Percentiles rank a stretch among this genome's conserved stretches.
Conservation (phyloP, 2,888 invertebrate species). For the Netelia melanura region DNA sequence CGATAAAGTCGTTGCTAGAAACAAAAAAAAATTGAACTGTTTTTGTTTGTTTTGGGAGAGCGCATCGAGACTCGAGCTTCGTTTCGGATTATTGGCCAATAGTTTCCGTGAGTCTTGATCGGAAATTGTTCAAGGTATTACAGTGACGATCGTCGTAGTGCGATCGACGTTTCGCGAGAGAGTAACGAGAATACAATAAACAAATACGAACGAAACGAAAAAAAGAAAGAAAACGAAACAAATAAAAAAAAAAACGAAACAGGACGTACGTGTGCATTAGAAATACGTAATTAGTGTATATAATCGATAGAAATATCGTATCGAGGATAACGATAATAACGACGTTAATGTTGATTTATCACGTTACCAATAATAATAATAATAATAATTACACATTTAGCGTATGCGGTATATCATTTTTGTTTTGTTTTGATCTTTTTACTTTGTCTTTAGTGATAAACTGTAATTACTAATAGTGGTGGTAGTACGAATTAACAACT, state of each 20-base stretch:
- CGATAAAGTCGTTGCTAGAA: conserved; percentile 37
- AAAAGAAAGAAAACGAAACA: conserved; percentile 2
- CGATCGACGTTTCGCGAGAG: not conserved
- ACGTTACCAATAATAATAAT: conserved; percentile 61
- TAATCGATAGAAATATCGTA: conserved; percentile 69
- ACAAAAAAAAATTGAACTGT: conserved; percentile 31
- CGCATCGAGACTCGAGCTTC: too few species aligned
- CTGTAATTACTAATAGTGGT: conserved; percentile 56
- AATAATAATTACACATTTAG: conserved; percentile 30
- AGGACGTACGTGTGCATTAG: conserved; percentile 47
- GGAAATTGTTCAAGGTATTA: too few species aligned
- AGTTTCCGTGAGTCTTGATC: not conserved
- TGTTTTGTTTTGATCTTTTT: conserved; percentile 21
- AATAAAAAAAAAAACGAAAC: conserved; percentile 24
- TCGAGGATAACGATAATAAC: conserved; percentile 63
- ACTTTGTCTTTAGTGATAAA: conserved; percentile 16
- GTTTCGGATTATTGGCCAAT: too few species aligned
- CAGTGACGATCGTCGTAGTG: too few species aligned
- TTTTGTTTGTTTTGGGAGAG: not conserved
- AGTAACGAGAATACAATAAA: not conserved
- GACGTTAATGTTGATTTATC: conserved; percentile 54
- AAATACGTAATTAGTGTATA: conserved; percentile 55
- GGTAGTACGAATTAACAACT: conserved; percentile 54
- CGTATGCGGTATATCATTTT: conserved; percentile 59
- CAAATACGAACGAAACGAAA: not conserved